Conservation (phyloP, 2,888 invertebrate genomes). For the Agrilus mali region DNA sequence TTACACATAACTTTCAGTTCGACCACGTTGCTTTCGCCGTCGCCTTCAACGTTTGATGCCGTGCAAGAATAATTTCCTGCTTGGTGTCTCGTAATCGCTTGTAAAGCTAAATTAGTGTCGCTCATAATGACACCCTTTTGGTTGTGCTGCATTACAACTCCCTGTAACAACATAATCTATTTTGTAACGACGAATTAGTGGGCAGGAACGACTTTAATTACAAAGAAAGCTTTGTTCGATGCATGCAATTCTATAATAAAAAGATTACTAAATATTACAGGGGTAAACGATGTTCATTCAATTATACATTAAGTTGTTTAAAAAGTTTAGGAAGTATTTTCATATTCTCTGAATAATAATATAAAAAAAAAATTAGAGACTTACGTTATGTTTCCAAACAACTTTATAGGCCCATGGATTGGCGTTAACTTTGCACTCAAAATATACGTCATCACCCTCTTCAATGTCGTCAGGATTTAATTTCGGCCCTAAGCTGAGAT, state of each 20-base stretch:
- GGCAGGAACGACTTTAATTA: background rate
- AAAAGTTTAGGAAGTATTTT: too few relatives aligned
- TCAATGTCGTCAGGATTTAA: slow-evolving; percentile 68
- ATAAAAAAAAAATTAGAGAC: slow-evolving; percentile 30
- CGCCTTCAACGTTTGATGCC: slow-evolving; percentile 85
- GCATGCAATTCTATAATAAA: background rate
- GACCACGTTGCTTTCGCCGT: slow-evolving; percentile 70
- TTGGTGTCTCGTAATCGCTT: slow-evolving; percentile 65
- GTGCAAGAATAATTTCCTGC: slow-evolving; percentile 82
- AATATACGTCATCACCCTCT: slow-evolving; percentile 70
- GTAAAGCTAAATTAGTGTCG: slow-evolving; percentile 68
- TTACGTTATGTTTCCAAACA: slow-evolving; percentile 70
- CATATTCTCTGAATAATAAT: too few relatives aligned
- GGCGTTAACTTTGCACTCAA: slow-evolving; percentile 66
- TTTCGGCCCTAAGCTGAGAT: slow-evolving; percentile 57
- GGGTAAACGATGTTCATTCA: background rate
- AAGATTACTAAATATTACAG: background rate
- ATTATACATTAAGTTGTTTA: background rate
- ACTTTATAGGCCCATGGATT: slow-evolving; percentile 71
- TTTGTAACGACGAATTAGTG: background rate
- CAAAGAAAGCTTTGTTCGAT: background rate
- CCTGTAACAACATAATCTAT: slow-evolving; percentile 39
- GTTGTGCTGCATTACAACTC: slow-evolving; percentile 74
- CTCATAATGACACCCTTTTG: slow-evolving; percentile 75
- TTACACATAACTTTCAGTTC: slow-evolving; percentile 84